These are phyloP conservation scores for Willisornis vidua DNA, from an alignment of 2,113 vertebrate species.

Conservation along the genomic window DNA sequence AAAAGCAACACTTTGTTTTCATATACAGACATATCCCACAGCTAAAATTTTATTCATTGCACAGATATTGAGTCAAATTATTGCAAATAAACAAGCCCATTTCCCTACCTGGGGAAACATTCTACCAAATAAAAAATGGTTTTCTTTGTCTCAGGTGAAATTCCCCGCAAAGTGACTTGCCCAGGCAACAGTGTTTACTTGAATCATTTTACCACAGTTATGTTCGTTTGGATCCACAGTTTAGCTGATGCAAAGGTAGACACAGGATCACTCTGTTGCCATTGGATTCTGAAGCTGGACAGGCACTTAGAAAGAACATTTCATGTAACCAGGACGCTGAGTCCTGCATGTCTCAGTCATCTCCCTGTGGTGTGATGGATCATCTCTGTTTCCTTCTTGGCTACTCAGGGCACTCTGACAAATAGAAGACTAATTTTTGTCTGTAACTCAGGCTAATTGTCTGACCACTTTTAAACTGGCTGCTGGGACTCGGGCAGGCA, in stretches of 20 bases:
- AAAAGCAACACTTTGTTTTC: slow-evolving; percentile 12
- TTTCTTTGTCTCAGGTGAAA: slow-evolving; percentile 2
- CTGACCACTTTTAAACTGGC: neutral
- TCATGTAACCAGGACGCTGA: neutral
- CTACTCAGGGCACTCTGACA: neutral
- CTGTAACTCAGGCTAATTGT: neutral
- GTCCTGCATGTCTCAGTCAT: neutral
- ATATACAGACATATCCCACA: neutral
- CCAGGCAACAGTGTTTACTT: neutral
- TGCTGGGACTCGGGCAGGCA: neutral
- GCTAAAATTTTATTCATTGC: neutral
- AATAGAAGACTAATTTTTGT: neutral
- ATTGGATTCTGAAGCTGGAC: neutral
- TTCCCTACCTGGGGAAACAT: neutral
- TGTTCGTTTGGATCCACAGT: neutral
- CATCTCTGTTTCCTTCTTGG: neutral
- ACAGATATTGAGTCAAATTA: neutral
- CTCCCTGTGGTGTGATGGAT: neutral
- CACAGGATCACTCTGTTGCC: neutral
- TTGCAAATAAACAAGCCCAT: neutral
- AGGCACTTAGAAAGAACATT: neutral
- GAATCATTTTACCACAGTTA: neutral
- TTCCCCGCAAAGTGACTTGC: neutral
- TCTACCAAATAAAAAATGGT: neutral
- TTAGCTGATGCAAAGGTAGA: neutral